phyloP scores from a whole-genome alignment of 2,888 invertebrate genomes.

The Exocentrus adspersus region DNA sequence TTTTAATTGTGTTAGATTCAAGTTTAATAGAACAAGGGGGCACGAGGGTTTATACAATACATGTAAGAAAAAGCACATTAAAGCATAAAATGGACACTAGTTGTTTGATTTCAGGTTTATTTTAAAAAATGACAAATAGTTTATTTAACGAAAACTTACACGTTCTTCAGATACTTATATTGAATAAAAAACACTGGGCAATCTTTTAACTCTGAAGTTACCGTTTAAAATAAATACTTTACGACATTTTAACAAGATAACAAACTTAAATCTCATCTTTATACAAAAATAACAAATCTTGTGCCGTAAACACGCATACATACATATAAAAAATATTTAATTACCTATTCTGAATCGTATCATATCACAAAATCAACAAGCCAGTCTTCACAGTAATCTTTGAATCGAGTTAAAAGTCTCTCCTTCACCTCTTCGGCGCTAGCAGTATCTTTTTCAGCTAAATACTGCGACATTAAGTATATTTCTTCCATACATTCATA shows the following conservation, averaged over 20 bases:
- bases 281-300: background rate
- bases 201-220: background rate
- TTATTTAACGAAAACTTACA: no score
- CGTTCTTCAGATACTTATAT: no score
- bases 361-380: conserved; percentile 19
- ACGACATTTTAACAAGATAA: conserved; percentile 4
- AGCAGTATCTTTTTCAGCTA: conserved; percentile 26
- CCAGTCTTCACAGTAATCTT: conserved; percentile 25
- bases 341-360: no score
- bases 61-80: conserved; percentile 3
- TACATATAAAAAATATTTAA: conserved; percentile 2
- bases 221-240: conserved; percentile 1
- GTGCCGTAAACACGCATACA: background rate
- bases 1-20: no score
- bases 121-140: no score
- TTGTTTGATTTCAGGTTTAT: conserved; percentile 5
- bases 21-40: conserved; percentile 2
- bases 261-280: background rate
- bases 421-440: conserved; percentile 18
- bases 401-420: conserved; percentile 14
- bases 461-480: conserved; percentile 26
- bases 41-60: background rate
- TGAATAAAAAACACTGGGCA: no score
- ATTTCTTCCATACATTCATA: conserved; percentile 27
- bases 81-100: background rate